A percentile compares a stretch with the other conserved stretches of the same genome.
phyloP scores from a whole-genome alignment of 2,113 vertebrate genomes.

The Mustela nigripes region DNA sequence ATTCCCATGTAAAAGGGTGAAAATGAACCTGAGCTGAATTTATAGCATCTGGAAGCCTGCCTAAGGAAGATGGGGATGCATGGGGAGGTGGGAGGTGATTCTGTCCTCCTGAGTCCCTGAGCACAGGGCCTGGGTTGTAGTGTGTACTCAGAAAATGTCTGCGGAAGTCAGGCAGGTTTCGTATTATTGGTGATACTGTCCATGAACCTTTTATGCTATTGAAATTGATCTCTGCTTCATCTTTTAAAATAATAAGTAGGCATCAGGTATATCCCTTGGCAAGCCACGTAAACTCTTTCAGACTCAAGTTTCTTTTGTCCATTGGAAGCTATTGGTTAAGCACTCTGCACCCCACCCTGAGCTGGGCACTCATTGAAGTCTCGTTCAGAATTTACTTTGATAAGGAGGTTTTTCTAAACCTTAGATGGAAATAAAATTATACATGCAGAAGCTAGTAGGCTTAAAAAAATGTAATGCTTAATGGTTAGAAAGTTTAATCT shows the following conservation, averaged over 20 bases:
- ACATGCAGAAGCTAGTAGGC: not conserved
- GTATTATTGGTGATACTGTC: not conserved
- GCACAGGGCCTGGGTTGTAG: accelerated
- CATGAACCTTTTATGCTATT: not conserved
- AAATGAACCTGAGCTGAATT: not conserved
- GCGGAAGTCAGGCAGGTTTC: too few relatives aligned
- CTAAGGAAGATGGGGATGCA: not conserved
- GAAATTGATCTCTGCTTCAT: not conserved
- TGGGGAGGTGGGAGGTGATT: too few relatives aligned
- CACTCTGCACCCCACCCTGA: not conserved
- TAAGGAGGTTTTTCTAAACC: not conserved
- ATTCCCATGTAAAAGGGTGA: not conserved
- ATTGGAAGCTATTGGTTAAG: not conserved
- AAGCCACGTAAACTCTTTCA: not conserved
- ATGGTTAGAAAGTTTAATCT: not conserved
- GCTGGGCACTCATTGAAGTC: not conserved
- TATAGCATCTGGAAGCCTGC: not conserved
- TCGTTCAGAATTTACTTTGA: not conserved
- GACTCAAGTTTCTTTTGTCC: not conserved
- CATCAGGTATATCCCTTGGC: not conserved
- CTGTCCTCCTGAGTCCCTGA: not conserved
- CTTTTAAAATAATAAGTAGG: not conserved
- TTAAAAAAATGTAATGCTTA: not conserved
- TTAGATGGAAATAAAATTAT: not conserved
- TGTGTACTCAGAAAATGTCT: not conserved